Base-by-base conservation (phyloP, 2,113 vertebrate species). In the Thermophis baileyi region DNA sequence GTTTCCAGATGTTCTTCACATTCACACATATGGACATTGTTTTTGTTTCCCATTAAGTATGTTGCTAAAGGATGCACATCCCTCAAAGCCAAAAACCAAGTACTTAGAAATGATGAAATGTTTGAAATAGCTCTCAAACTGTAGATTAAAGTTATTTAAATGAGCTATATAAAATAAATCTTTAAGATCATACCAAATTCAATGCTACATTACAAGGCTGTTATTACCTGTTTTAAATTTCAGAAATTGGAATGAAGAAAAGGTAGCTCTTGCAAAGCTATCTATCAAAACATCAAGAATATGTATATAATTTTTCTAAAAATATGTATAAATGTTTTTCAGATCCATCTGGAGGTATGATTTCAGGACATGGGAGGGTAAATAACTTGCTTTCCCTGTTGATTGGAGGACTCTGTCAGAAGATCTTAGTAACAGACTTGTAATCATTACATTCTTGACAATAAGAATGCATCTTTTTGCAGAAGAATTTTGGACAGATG, bases 1-100 rank as follows among this genome's bases (percentile, higher is more conserved):
- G 54, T 94, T 96, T 97, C 91, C 96, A 97, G 96, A 97, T 97
- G 96, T 96, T 96, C 94, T 94, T 96, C 89, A 94, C 96, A 57
- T 53, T 95, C 8, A 81, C 69, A 92, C 95, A 95, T 95, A 95
- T 0, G 1, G 95, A 90, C 92, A 89, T 94, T 6, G 0, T 57
- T 94, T 92, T 95, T 96, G 94, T 96, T 96, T 94, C 53, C 89
- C 95, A 91, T 60, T 95, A 92, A 92, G 94, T 57, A 91, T 60
- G 88, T 94, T 97, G 95, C 93, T 89, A 94, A 95, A 87, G 95
- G 91, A 96, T 94, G 92, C 92, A 92, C 69, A 94, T 69, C 63
- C 94, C 63, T 96, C 91, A 87, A 93, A 94, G 95, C 94, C 94
- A 94, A 94, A 95, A 95, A 88, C 0, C 8, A 85, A 85, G 94